phyloP scores from a whole-genome alignment of 2,113 vertebrate species.

The Puffinus mauretanicus region DNA sequence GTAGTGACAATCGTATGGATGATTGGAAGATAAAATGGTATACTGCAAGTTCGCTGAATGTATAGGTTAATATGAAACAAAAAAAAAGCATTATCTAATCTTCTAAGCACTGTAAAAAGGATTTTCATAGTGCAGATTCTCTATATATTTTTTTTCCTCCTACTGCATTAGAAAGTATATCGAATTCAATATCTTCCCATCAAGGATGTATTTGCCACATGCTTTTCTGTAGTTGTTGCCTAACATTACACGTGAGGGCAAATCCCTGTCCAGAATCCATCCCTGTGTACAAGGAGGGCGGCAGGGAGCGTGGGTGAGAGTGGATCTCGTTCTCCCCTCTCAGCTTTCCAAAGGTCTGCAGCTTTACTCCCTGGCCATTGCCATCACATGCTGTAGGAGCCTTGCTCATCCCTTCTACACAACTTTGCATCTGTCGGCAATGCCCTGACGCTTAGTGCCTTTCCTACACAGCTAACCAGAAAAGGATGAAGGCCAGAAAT shows the following conservation, averaged over 20 bases:
- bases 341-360: background rate
- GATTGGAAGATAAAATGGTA: background rate
- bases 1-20: background rate
- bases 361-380: background rate
- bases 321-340: background rate
- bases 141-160: background rate
- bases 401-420: background rate
- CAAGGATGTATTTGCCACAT: background rate
- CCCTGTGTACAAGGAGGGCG: fast-evolving
- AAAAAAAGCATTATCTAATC: background rate
- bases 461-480: background rate
- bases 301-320: background rate
- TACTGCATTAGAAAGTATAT: background rate
- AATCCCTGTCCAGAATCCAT: background rate
- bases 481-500: conserved; percentile 20
- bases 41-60: background rate
- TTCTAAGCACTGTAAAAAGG: background rate
- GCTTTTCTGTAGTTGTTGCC: background rate
- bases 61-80: background rate
- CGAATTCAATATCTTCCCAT: background rate
- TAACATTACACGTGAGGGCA: background rate
- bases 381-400: background rate
- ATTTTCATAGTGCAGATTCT: background rate
- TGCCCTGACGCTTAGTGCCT: background rate
- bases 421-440: background rate